These are phyloP conservation scores for Cebus imitator DNA, from an alignment of 2,113 vertebrate species.

Conservation along the genomic window DNA sequence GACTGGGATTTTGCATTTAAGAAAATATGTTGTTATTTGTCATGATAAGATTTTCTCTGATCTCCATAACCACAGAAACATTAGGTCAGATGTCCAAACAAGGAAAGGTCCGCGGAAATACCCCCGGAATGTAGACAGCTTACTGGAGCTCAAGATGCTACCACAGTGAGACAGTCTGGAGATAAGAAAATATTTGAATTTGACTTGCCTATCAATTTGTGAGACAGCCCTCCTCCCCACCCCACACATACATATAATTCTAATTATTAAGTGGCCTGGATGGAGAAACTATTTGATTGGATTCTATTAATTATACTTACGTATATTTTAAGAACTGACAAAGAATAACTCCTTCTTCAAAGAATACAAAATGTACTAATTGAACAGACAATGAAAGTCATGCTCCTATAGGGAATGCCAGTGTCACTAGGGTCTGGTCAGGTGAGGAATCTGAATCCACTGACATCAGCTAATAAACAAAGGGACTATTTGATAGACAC, in stretches of 20 bases:
- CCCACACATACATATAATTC: neutral
- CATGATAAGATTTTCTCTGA: conserved; percentile 68
- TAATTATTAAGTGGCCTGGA: neutral
- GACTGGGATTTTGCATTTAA: conserved; percentile 22
- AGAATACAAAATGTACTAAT: neutral
- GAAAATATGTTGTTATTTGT: conserved; percentile 66
- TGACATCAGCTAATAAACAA: neutral
- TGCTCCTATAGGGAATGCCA: neutral
- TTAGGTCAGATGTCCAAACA: conserved; percentile 37
- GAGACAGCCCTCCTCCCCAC: neutral
- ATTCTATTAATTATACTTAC: conserved; percentile 21
- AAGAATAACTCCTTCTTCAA: neutral
- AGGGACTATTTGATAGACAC: neutral
- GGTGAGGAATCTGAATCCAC: neutral
- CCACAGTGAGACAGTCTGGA: conserved; percentile 28
- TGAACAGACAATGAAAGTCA: neutral
- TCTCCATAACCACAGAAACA: conserved; percentile 55
- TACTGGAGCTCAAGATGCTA: conserved; percentile 2
- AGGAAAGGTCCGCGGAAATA: conserved; percentile 39
- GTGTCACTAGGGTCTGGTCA: neutral
- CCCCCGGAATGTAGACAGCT: neutral
- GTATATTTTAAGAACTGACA: neutral
- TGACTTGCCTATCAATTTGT: neutral
- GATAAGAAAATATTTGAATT: conserved; percentile 42
- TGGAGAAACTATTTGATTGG: conserved; percentile 3